These are phyloP conservation scores for Agrilus planipennis DNA, from an alignment of 1,140 invertebrate species.

Conservation along the genomic window DNA sequence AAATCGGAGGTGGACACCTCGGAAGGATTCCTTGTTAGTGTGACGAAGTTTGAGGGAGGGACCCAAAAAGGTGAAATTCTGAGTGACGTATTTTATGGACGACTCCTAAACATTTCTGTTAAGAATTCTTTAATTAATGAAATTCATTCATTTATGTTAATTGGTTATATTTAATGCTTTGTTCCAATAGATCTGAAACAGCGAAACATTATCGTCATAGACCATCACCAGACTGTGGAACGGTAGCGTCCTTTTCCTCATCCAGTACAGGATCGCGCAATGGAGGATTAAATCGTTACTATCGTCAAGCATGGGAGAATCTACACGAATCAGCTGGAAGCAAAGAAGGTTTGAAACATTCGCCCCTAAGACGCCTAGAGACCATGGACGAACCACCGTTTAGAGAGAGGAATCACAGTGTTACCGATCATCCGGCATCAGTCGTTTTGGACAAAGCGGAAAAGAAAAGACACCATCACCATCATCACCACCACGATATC, in stretches of 20 bases:
- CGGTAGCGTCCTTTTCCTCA: slow-evolving; percentile 74
- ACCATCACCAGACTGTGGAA: slow-evolving; percentile 77
- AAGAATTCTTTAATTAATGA: not conserved
- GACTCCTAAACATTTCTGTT: not conserved
- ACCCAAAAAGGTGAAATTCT: not conserved
- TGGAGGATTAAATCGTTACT: slow-evolving; percentile 69
- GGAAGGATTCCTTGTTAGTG: not conserved
- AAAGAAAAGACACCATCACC: slow-evolving; percentile 70
- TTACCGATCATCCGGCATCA: slow-evolving; percentile 49
- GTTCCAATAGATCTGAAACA: slow-evolving; percentile 63
- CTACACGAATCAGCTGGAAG: slow-evolving; percentile 67
- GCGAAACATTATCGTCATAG: slow-evolving; percentile 76
- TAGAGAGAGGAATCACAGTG: slow-evolving; percentile 37
- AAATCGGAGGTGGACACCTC: not conserved
- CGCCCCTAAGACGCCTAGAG: slow-evolving; percentile 51
- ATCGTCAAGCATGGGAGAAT: slow-evolving; percentile 85
- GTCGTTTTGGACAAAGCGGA: slow-evolving; percentile 39
- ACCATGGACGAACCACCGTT: slow-evolving; percentile 53
- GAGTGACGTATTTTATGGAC: too few species aligned
- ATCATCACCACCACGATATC: slow-evolving; percentile 59
- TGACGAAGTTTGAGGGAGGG: not conserved
- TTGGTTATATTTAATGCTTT: slow-evolving; percentile 32
- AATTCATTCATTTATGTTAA: not conserved
- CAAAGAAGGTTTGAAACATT: slow-evolving; percentile 41
- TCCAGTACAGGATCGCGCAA: slow-evolving; percentile 70